A percentile compares a stretch with the other conserved stretches of the same genome.
Evolutionary conservation across 2,113 vertebrate genomes (phyloP).

Genomic region (Sigmodon hispidus): DNA sequence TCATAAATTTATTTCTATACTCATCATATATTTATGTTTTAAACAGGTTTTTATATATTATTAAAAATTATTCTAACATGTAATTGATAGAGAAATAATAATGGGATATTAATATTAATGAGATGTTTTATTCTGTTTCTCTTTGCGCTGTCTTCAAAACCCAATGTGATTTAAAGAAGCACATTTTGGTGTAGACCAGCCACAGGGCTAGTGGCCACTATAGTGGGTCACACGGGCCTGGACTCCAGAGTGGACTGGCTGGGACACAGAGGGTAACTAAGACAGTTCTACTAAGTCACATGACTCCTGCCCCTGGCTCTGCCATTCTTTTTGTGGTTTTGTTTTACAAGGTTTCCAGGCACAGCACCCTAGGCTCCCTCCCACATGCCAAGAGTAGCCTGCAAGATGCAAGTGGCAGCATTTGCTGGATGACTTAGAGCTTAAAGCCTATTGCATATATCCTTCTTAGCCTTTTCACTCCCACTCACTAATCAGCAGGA

Average conservation of each 20-base stretch:
- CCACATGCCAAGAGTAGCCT: slow-evolving; percentile 64
- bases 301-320: background rate
- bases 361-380: slow-evolving; percentile 60
- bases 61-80: slow-evolving; percentile 53
- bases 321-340: no score
- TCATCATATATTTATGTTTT: slow-evolving; percentile 62
- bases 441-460: slow-evolving; percentile 57
- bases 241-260: background rate
- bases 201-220: no score
- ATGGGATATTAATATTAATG: slow-evolving; percentile 66
- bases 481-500: slow-evolving; percentile 53
- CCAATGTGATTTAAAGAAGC: background rate
- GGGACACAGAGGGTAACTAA: background rate
- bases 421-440: slow-evolving; percentile 66
- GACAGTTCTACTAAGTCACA: background rate
- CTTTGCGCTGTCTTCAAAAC: background rate
- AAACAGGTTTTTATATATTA: slow-evolving; percentile 53
- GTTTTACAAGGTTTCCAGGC: slow-evolving; percentile 69
- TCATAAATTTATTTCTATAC: slow-evolving; percentile 59
- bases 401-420: slow-evolving; percentile 79
- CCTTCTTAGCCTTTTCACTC: slow-evolving; percentile 30
- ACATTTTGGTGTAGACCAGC: background rate
- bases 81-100: slow-evolving; percentile 61
- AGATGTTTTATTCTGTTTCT: slow-evolving; percentile 1
- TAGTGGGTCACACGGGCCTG: background rate